Conservation (phyloP, 2,888 invertebrate species). For the Epirrhoe tristata region DNA sequence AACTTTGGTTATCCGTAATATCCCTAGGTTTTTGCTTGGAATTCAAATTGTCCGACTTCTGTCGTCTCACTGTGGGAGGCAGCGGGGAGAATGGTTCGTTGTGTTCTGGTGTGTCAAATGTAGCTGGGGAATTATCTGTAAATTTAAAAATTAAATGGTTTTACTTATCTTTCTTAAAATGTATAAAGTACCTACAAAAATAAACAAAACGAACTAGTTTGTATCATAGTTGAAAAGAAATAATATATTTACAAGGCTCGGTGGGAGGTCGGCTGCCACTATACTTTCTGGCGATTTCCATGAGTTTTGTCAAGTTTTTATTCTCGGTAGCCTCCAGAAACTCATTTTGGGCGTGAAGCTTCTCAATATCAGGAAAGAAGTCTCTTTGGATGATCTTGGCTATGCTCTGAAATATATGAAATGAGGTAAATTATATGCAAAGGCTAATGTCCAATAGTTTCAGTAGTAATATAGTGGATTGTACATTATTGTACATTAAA, state of each 20-base stretch:
- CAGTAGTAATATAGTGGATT: too few relatives aligned
- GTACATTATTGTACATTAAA: too few relatives aligned
- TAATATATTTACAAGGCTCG: constrained; percentile 83
- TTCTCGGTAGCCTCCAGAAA: constrained; percentile 96
- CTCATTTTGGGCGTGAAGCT: constrained; percentile 95
- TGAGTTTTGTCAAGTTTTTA: constrained; percentile 94
- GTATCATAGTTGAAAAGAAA: too few relatives aligned
- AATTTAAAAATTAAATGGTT: constrained; percentile 1
- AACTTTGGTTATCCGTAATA: constrained; percentile 70
- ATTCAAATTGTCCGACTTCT: constrained; percentile 46
- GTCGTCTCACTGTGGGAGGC: constrained; percentile 53
- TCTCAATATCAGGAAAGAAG: constrained; percentile 98
- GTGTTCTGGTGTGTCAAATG: constrained; percentile 95
- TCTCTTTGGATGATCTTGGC: constrained; percentile 98
- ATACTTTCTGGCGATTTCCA: constrained; percentile 95
- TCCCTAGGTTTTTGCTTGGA: constrained; percentile 61
- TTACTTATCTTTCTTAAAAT: too few relatives aligned
- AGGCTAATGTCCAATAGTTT: neutral
- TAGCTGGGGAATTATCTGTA: constrained; percentile 93
- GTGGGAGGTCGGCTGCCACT: constrained; percentile 88
- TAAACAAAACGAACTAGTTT: too few relatives aligned
- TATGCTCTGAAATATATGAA: constrained; percentile 87
- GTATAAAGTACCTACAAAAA: too few relatives aligned
- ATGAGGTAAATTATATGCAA: neutral
- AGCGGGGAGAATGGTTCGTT: constrained; percentile 70